Conservation (phyloP, 2,888 invertebrate genomes). For the Choreutis nemorana region DNA sequence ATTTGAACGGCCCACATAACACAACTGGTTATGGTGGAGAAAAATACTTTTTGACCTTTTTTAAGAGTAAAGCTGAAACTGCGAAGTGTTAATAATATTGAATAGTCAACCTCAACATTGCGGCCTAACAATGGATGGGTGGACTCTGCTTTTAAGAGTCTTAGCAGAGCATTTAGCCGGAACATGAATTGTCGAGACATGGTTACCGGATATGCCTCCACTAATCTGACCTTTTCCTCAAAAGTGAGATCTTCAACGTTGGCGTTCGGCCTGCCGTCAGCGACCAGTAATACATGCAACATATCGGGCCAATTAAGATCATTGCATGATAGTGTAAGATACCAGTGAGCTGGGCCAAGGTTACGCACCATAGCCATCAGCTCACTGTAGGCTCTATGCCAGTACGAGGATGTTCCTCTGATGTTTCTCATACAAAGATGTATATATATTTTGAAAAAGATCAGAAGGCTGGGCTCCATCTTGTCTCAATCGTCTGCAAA, state of each 20-base stretch:
- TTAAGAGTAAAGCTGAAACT: no score
- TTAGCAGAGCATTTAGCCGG: constrained; percentile 1
- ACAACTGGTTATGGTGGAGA: background rate
- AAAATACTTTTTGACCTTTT: background rate
- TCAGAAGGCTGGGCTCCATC: constrained; percentile 4
- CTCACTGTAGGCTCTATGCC: constrained; percentile 4
- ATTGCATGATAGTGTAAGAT: constrained; percentile 13
- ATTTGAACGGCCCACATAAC: background rate
- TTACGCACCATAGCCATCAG: constrained; percentile 4
- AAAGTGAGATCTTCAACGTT: constrained; percentile 1
- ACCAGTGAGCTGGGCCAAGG: constrained; percentile 6
- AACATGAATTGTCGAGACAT: constrained; percentile 5
- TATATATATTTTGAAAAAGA: constrained; percentile 3
- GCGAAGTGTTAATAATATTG: no score
- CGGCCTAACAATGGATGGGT: background rate
- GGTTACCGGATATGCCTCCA: constrained; percentile 5
- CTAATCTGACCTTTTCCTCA: background rate
- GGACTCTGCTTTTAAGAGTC: background rate
- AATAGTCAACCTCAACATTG: no score
- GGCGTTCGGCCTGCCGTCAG: constrained; percentile 11
- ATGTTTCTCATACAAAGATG: constrained; percentile 4
- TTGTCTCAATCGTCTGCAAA: constrained; percentile 1
- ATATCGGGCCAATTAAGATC: constrained; percentile 17
- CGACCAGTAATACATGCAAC: constrained; percentile 15
- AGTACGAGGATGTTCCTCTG: constrained; percentile 4